Evolutionary conservation across 2,888 invertebrate species (phyloP), one percentile per base, ranked within the genome.

Genomic region (Agriopis aurantiaria): DNA sequence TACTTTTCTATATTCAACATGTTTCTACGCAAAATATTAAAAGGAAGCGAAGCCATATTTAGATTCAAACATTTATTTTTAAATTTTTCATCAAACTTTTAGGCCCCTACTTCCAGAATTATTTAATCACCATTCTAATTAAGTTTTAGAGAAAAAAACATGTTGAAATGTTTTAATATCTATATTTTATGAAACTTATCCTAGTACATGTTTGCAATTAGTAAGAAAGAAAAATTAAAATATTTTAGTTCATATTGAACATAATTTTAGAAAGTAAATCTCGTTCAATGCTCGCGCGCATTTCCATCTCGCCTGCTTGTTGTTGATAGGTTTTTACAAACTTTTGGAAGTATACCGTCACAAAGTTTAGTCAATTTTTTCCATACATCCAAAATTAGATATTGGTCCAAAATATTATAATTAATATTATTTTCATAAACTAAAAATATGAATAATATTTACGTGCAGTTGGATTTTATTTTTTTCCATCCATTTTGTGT

Each of bases 1-100:
- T 80, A 82, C 73, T 76, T n/a, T n/a, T 75, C 79, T 78, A 79
- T 72, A 71, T 87, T 85, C 88, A 91, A 91, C 90, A 91, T 90
- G 88, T 90, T 89, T 88, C 76, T 71, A 86, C 77, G 62, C 57
- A 65, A 61, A 59, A 57, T 64, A 52, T 65, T 58, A 65, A 61
- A 65, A 69, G 77, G 78, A 77, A 65, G 65, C 66, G 74, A 78
- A 78, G 75, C 78, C 75, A 79, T 73, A 76, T 83, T 82, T 80
- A 58, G 65, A 40, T 63, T 63, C 61, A 33, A 67, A 75, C 64
- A 71, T 80, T 78, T 78, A 78, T 78, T 80, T 80, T 61, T 78
- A 68, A n/a, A 65, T 71, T 70, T 70, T 56, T 67, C 52, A 65
- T 69, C 55, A 67, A 68, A 78, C 73, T 82, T 85, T 81, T 76